Percentiles rank a stretch among this genome's conserved stretches.
Evolutionary conservation across 2,113 vertebrate genomes (phyloP).

Genomic region (Cephalopholis sonnerati): DNA sequence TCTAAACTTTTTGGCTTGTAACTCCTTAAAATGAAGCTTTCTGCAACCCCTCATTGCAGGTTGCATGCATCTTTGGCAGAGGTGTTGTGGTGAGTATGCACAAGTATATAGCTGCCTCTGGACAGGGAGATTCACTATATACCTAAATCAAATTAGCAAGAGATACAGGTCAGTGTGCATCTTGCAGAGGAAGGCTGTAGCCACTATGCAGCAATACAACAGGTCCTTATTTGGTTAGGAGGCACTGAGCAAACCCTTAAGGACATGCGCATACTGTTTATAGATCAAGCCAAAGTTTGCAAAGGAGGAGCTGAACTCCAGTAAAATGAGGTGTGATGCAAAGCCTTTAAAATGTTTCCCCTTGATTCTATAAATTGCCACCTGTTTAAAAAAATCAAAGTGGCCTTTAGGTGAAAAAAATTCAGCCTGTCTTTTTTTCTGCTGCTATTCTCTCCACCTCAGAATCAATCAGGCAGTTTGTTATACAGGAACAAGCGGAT

Average conservation of each 20-base stretch:
- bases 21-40: background rate
- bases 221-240: too few relatives aligned
- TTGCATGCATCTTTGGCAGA: background rate
- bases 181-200: background rate
- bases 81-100: background rate
- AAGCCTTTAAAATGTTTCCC: slow-evolving; percentile 16
- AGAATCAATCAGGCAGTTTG: slow-evolving; percentile 6
- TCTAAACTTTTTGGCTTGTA: background rate
- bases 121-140: background rate
- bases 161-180: background rate
- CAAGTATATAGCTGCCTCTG: background rate
- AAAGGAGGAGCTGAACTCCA: background rate
- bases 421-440: background rate
- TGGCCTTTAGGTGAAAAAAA: background rate
- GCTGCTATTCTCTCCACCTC: background rate
- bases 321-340: slow-evolving; percentile 14
- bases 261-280: too few relatives aligned
- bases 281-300: background rate
- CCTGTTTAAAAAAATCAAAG: slow-evolving; percentile 29
- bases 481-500: background rate
- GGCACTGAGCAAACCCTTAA: too few relatives aligned
- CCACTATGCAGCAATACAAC: too few relatives aligned
- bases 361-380: slow-evolving; percentile 3
- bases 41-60: background rate
- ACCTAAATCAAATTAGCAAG: background rate